These are phyloP conservation scores for Megalops atlanticus DNA, from an alignment of 2,113 vertebrate species.

Conservation along the genomic window DNA sequence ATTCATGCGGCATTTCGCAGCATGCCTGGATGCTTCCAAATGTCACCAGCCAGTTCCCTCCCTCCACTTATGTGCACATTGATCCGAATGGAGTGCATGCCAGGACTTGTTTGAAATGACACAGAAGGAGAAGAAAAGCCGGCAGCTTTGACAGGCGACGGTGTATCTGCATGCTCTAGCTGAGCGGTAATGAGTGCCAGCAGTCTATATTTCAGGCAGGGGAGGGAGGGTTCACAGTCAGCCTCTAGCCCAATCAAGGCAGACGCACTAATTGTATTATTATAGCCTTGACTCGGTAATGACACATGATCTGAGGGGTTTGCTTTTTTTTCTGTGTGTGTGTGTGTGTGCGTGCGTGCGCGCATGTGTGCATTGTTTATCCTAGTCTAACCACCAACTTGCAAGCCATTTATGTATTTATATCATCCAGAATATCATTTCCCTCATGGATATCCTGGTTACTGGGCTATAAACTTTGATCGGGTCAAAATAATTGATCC, in stretches of 20 bases:
- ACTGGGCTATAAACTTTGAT: too few species aligned
- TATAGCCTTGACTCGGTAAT: constrained; percentile 62
- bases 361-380: not conserved
- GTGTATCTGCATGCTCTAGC: constrained; percentile 52
- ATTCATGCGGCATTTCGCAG: not conserved
- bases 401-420: too few species aligned
- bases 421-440: too few species aligned
- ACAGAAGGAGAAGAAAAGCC: not conserved
- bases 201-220: constrained; percentile 60
- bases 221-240: constrained; percentile 60
- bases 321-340: too few species aligned
- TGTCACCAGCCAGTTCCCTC: not conserved
- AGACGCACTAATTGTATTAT: constrained; percentile 69
- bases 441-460: too few species aligned
- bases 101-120: not conserved
- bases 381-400: too few species aligned
- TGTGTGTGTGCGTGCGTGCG: not conserved
- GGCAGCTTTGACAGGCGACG: not conserved
- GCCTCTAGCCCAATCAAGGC: constrained; percentile 59
- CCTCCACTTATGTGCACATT: too few species aligned
- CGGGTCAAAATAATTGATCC: too few species aligned
- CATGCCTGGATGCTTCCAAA: not conserved
- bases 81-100: too few species aligned
- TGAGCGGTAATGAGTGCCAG: constrained; percentile 58
- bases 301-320: constrained; percentile 57